Evolutionary conservation across 2,113 vertebrate genomes (phyloP), one percentile per base, ranked within the genome.

Genomic region (Psophia crepitans): DNA sequence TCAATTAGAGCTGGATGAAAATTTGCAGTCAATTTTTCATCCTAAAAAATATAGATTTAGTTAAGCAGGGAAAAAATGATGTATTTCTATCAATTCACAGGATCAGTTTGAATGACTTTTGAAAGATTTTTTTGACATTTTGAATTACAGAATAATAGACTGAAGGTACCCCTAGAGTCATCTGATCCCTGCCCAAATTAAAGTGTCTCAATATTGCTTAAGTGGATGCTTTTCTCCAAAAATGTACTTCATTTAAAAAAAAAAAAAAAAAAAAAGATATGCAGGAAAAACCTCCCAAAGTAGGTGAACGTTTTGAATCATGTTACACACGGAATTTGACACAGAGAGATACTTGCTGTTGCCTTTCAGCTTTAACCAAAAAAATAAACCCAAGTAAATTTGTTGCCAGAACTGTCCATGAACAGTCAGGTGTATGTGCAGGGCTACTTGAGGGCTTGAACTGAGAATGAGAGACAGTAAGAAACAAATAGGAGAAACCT

Each of bases 131-230:
- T 75, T 54, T 95, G 91, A 87, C 68, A 76, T 65, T 90, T 87
- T 87, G 80, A 77, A 77, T 70, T 83, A 84, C 46, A 74, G 74
- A 96, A 91, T 93, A 97, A 94, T 94, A 94, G 91, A 49, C 35
- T 79, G 94, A 96, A 89, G 84, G 68, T 87, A 96, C 65, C 61
- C 73, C 48, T 94, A 65, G 60, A 89, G 56, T 79, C 75, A 82
- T 84, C 74, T 82, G 74, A 89, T 97, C 94, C 84, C 91, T 93
- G 37, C 78, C 93, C 89, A 93, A 94, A 95, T 95, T 95, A 94
- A 94, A 96, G 22, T 93, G 87, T 94, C 91, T 96, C 84, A 91
- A 78, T 94, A 94, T 87, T 95, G 23, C 89, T 82, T 89, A 94
- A 94, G 69, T 95, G 87, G 53, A 84, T 93, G 48, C 41, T 87